Percentiles rank a stretch among this genome's conserved stretches.
Evolutionary conservation across 2,113 vertebrate species (phyloP).

Genomic region (Microcebus lehilahytsara): DNA sequence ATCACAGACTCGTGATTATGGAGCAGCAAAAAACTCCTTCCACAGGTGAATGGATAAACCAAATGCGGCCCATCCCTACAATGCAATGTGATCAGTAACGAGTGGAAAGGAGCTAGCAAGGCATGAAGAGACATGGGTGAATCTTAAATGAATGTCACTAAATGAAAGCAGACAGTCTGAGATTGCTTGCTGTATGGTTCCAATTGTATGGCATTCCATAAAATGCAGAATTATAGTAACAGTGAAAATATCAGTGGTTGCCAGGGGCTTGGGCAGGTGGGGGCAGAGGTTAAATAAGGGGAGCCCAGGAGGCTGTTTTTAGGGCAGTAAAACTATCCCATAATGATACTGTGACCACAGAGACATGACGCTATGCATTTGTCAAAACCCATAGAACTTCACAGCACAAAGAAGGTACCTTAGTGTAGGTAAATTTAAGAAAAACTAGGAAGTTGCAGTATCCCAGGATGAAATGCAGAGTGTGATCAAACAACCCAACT

Average conservation of each 20-base stretch:
- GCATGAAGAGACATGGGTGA: no score
- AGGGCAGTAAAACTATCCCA: neutral
- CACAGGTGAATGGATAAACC: neutral
- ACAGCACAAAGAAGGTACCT: neutral
- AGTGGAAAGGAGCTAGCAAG: no score
- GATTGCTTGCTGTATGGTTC: neutral
- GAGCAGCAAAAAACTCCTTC: neutral
- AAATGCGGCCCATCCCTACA: rapidly evolving
- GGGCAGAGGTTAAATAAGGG: no score
- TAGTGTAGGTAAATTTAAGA: neutral
- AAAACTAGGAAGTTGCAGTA: neutral
- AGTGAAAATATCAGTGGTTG: neutral
- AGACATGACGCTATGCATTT: neutral
- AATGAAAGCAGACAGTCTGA: neutral
- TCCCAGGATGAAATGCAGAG: neutral
- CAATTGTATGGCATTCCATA: neutral
- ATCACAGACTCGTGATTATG: neutral
- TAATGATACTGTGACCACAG: neutral
- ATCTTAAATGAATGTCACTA: neutral
- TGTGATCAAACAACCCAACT: neutral
- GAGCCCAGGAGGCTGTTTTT: neutral
- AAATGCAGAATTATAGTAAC: neutral
- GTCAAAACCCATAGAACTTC: neutral
- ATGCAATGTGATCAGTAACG: rapidly evolving
- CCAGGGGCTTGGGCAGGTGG: neutral